Evolutionary conservation across 2,113 vertebrate genomes (phyloP).

Genomic region (Burhinus bistriatus): DNA sequence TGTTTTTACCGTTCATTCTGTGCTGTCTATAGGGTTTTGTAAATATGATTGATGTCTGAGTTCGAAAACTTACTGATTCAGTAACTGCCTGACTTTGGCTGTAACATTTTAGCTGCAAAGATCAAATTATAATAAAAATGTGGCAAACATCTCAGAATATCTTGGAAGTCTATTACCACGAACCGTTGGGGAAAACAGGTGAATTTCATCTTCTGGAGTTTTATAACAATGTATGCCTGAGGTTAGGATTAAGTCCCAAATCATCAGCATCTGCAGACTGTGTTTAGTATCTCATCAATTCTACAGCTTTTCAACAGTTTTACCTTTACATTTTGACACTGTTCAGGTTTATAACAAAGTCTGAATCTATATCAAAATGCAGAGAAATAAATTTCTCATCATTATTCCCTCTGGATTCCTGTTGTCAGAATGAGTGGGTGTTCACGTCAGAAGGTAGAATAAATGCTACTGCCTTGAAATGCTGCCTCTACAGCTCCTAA

Average conservation of each 20-base stretch:
- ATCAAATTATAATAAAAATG: background rate
- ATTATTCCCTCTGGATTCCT: background rate
- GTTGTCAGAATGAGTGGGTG: conserved; percentile 45
- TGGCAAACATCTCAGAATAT: background rate
- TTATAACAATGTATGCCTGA: background rate
- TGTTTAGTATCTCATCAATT: background rate
- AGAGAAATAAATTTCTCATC: background rate
- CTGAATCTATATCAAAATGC: background rate
- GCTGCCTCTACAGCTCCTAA: background rate
- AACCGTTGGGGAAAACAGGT: background rate
- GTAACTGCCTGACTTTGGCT: background rate
- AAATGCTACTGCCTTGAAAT: background rate
- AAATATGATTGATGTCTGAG: background rate
- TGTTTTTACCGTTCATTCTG: background rate
- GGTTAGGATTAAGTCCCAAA: background rate
- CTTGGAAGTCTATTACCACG: background rate
- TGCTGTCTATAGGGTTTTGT: background rate
- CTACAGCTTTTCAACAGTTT: background rate
- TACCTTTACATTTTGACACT: background rate
- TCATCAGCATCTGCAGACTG: background rate
- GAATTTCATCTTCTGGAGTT: background rate
- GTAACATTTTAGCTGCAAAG: background rate
- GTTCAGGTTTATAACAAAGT: background rate
- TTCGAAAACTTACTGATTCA: background rate
- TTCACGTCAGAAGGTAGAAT: conserved; percentile 18